These are phyloP conservation scores for Cecidostiba fungosa DNA, from an alignment of 2,888 invertebrate genomes.

Conservation along the genomic window DNA sequence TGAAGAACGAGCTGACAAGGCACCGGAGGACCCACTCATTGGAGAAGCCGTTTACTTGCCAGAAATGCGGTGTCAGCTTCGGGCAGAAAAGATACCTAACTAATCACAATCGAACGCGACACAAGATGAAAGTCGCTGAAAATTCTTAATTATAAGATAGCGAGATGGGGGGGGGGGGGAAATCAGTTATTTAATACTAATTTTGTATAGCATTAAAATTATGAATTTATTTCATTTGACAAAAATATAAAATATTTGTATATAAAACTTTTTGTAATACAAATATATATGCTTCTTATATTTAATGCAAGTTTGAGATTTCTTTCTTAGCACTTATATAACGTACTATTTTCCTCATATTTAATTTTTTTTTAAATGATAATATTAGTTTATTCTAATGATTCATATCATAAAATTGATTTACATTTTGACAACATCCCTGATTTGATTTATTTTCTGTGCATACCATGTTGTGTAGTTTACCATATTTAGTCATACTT, in stretches of 20 bases:
- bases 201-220: not conserved
- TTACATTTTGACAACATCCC: too few relatives aligned
- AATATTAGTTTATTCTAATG: not conserved
- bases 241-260: slow-evolving; percentile 33
- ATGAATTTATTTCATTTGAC: slow-evolving; percentile 21
- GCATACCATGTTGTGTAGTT: too few relatives aligned
- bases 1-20: slow-evolving; percentile 81
- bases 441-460: too few relatives aligned
- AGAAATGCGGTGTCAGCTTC: slow-evolving; percentile 80
- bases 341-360: too few relatives aligned
- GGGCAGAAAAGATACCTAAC: slow-evolving; percentile 82
- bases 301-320: not conserved
- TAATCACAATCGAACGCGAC: slow-evolving; percentile 78
- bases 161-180: not conserved
- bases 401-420: not conserved
- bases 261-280: slow-evolving; percentile 32
- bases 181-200: not conserved
- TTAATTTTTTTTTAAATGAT: not conserved
- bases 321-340: not conserved
- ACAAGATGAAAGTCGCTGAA: slow-evolving; percentile 53
- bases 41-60: slow-evolving; percentile 80
- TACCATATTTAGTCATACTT: too few relatives aligned
- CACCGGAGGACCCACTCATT: slow-evolving; percentile 82
- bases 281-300: slow-evolving; percentile 38
- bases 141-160: not conserved